Conservation (phyloP, 2,113 vertebrate species). For the crab-eating macaque (Macaca fascicularis) region DNA sequence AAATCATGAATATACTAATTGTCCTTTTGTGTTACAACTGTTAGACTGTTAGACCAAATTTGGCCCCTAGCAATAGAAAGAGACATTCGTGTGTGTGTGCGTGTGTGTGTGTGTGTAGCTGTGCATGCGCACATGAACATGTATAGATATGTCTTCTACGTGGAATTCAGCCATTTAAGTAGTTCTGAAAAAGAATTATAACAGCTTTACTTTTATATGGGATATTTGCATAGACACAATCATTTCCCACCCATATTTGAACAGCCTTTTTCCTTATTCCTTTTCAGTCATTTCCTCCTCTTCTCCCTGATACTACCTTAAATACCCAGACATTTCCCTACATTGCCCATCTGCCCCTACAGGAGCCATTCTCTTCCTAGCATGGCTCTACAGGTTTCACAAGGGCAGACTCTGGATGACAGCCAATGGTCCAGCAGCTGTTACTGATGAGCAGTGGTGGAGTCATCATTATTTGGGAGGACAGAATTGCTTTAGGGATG, state of each 20-base stretch:
- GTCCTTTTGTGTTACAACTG: not conserved
- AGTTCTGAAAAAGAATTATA: not conserved
- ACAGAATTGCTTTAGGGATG: not conserved
- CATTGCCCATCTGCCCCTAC: not conserved
- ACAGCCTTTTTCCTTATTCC: conserved; percentile 11
- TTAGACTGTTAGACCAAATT: not conserved
- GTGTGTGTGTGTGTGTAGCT: too few relatives aligned
- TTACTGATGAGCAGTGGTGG: not conserved
- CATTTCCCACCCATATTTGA: not conserved
- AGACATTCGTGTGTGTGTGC: not conserved
- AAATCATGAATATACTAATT: conserved; percentile 35
- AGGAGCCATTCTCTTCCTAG: not conserved
- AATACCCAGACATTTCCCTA: not conserved
- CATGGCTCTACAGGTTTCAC: not conserved
- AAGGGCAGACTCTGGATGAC: not conserved
- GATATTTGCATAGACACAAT: not conserved
- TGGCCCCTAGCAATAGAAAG: not conserved
- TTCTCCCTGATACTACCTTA: not conserved
- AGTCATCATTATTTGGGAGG: not conserved
- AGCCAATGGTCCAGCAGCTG: not conserved
- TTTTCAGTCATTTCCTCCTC: conserved; percentile 16
- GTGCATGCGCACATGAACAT: accelerated
- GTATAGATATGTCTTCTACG: not conserved
- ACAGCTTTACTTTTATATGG: not conserved
- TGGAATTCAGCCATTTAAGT: not conserved